Evolutionary conservation across 2,113 vertebrate species (phyloP).

Genomic region (Cebidichthys violaceus): DNA sequence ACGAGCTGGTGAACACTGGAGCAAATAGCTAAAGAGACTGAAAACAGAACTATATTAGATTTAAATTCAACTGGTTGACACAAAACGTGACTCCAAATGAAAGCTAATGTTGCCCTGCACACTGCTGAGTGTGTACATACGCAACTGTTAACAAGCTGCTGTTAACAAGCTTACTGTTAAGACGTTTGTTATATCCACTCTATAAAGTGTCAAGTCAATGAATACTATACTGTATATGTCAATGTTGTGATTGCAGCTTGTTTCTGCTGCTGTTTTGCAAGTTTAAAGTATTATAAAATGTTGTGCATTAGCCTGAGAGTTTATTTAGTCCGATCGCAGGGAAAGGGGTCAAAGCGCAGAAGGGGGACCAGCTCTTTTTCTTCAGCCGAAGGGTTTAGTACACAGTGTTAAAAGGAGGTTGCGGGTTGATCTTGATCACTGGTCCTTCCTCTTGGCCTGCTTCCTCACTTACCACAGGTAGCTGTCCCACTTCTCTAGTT

Average conservation of each 20-base stretch:
- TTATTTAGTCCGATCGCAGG: slow-evolving; percentile 14
- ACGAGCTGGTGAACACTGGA: background rate
- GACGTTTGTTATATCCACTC: background rate
- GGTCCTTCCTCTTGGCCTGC: slow-evolving; percentile 67
- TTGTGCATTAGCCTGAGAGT: background rate
- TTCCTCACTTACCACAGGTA: slow-evolving; percentile 61
- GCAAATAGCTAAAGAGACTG: background rate
- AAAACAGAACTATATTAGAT: background rate
- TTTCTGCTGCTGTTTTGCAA: background rate
- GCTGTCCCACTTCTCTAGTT: slow-evolving; percentile 68
- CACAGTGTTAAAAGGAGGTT: slow-evolving; percentile 38
- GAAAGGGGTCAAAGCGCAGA: slow-evolving; percentile 27
- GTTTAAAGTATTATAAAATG: background rate
- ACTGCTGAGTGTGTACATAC: background rate
- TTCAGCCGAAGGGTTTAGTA: slow-evolving; percentile 31
- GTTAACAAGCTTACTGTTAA: background rate
- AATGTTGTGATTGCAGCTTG: background rate
- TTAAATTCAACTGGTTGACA: background rate
- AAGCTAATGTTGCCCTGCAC: background rate
- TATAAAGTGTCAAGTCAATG: background rate
- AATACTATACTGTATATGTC: background rate
- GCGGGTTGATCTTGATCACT: slow-evolving; percentile 58
- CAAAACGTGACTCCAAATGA: background rate
- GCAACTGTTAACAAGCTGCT: background rate
- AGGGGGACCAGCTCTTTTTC: background rate